A percentile compares a stretch with the other conserved stretches of the same genome.
Evolutionary conservation across 2,113 vertebrate species (phyloP).

Genomic region (Varanus salvator): DNA sequence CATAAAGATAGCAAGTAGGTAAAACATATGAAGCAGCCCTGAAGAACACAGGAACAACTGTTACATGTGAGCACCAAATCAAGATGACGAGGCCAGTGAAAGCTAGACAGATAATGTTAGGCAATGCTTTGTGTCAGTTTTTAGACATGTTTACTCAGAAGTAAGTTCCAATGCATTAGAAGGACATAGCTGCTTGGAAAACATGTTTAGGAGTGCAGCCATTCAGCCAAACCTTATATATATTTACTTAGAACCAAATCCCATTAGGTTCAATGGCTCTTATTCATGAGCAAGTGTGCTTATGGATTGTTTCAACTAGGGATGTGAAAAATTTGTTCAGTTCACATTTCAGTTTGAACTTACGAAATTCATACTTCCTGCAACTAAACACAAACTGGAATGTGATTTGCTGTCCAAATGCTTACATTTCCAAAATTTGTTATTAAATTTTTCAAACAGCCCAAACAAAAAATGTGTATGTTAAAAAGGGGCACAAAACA

Average conservation of each 20-base stretch:
- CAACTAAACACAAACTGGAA: too few species aligned
- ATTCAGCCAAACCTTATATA: background rate
- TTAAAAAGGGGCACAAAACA: too few species aligned
- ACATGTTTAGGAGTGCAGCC: background rate
- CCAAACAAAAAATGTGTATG: too few species aligned
- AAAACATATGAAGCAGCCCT: background rate
- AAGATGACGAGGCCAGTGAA: background rate
- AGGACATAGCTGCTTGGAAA: background rate
- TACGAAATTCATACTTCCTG: too few species aligned
- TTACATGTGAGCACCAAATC: slow-evolving; percentile 21
- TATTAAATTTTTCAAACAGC: too few species aligned
- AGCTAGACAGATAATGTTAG: background rate
- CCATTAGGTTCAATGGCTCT: background rate
- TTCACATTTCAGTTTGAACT: too few species aligned
- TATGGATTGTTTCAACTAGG: too few species aligned
- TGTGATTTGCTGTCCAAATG: too few species aligned
- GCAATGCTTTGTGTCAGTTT: background rate
- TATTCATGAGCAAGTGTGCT: background rate
- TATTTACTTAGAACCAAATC: background rate
- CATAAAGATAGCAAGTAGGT: background rate
- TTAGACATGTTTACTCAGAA: background rate
- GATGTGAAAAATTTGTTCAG: too few species aligned
- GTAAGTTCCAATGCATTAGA: background rate
- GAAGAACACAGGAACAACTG: background rate
- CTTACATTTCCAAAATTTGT: too few species aligned